Base-by-base conservation (phyloP, 2,113 vertebrate species). In the Danionella cerebrum region DNA sequence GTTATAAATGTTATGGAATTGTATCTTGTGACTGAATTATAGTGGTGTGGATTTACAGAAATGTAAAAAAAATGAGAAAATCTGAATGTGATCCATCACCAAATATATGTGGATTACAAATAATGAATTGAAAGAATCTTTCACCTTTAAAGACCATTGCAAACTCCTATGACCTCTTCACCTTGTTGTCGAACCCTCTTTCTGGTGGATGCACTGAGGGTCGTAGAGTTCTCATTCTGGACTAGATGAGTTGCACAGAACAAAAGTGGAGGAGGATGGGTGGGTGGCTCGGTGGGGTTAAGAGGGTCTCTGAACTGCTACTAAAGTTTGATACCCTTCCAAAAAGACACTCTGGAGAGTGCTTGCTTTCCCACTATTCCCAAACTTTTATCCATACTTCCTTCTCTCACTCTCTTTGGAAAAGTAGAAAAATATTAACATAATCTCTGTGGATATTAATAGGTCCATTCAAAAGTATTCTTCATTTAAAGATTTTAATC, bases 141-240 rank as follows among this genome's bases (percentile, higher is more conserved):
- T 79, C 59, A 76, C 80, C 86, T 84, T 82, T 83, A 83, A 65
- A 69, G 67, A 7, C 69, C 71, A 25, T 38, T 71, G 74, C 76
- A 45, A 69, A 69, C 24, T 69, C 10, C 42, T 55, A 79, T 21
- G 63, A 35, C 70, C 66, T 58, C 54, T 64, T 72, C 73, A 75
- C 76, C 80, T 72, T 63, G 69, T 65, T 21, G 2, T 0, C 6
- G 3, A 51, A 66, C 76, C 72, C 16, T 27, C 16, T 47, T 13
- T 57, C 31, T 52, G 11, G 16, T 51, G 42, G 27, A 24, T 35
- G 63, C 50, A 60, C 71, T 9, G 13, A 73, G 57, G 60, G 54
- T 62, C 52, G 60, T 65, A 33, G 45, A n/a, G n/a, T n/a, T n/a
- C n/a, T 9, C 25, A 53, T 60, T 59, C 36, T 13, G 31, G 19